Base-by-base conservation (phyloP, 2,888 invertebrate genomes). In the Pachycephus smyrnensis region DNA sequence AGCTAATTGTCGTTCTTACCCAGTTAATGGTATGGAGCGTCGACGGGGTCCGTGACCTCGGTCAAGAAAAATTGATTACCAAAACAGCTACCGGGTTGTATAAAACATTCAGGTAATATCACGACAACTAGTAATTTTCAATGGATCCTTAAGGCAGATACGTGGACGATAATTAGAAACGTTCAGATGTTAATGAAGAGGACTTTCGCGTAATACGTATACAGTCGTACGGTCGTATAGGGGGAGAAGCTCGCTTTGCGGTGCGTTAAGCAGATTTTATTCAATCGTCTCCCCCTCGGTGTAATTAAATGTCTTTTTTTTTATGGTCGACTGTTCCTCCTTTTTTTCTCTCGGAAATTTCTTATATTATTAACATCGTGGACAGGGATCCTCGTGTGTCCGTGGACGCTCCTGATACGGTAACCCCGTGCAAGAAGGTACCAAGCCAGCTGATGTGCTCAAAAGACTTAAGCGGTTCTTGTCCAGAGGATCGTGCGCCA, bases 401-500 rank as follows among this genome's bases (percentile, higher is more conserved):
- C 55, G 23, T 23, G 23, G 23, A 55, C 23, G 55, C 55, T 55
- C 55, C 55, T 55, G 55, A 23, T 55, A 55, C 55, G 55, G 55
- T 55, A 55, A 55, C 55, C 55, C 55, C 55, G 23, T 55, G 6
- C 23, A 33, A 71, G 33, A 71, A 71, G 71, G 71, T 32, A 33
- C 71, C 71, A n/a, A 71, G 71, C 31, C 71, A 71, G 32, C 71
- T 33, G 71, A 71, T 71, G 32, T 12, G 31, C 33, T 23, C 71
- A 33, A 33, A 31, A 71, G 71, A 71, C 71, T 82, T 80, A 82
- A 82, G 80, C 79, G 78, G 81, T 77, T 80, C 79, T 82, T 80
- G 82, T 79, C 81, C 79, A 80, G 55, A 55, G 73, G 80, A 81
- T 81, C 80, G 80, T 82, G 82, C 79, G 79, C 55, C 75, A 77